These are phyloP conservation scores for Synchiropus splendidus DNA, from an alignment of 2,113 vertebrate genomes.

Conservation along the genomic window DNA sequence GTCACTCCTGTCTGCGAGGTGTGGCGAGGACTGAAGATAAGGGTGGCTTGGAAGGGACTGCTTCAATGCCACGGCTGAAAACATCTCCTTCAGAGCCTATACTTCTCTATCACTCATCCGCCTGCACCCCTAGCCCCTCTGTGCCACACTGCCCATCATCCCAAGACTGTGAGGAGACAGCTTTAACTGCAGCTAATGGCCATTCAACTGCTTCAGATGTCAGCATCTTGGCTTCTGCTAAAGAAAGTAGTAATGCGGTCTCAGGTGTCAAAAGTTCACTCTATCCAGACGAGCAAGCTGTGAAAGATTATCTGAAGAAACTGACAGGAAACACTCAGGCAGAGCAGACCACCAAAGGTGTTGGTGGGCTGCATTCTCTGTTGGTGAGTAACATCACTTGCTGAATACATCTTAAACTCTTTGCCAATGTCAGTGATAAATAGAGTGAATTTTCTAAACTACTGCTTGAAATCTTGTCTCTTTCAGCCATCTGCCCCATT, in stretches of 20 bases:
- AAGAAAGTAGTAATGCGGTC: not conserved
- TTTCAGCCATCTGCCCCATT: constrained; percentile 52
- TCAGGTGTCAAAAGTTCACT: constrained; percentile 46
- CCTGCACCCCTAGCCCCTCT: not conserved
- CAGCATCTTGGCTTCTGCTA: not conserved
- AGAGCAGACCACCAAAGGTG: constrained; percentile 41
- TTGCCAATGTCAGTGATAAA: not conserved
- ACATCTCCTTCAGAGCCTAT: constrained; percentile 52
- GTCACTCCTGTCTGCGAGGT: constrained; percentile 81
- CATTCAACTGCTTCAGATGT: constrained; percentile 14
- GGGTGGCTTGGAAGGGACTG: constrained; percentile 20
- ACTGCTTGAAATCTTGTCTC: not conserved
- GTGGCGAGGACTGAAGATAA: constrained; percentile 68
- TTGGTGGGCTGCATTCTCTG: constrained; percentile 32
- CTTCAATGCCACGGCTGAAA: constrained; percentile 13
- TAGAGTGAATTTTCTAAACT: not conserved
- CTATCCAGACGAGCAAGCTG: constrained; percentile 68
- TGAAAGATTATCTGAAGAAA: constrained; percentile 69
- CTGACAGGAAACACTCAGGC: constrained; percentile 60
- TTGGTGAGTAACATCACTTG: constrained; percentile 42
- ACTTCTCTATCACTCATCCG: constrained; percentile 27
- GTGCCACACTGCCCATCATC: not conserved
- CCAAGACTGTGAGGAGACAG: constrained; percentile 6
- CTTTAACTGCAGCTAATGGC: constrained; percentile 23
- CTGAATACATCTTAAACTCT: not conserved